Base-by-base conservation (phyloP, 1,140 invertebrate genomes). In the Drosophila lacertosa region DNA sequence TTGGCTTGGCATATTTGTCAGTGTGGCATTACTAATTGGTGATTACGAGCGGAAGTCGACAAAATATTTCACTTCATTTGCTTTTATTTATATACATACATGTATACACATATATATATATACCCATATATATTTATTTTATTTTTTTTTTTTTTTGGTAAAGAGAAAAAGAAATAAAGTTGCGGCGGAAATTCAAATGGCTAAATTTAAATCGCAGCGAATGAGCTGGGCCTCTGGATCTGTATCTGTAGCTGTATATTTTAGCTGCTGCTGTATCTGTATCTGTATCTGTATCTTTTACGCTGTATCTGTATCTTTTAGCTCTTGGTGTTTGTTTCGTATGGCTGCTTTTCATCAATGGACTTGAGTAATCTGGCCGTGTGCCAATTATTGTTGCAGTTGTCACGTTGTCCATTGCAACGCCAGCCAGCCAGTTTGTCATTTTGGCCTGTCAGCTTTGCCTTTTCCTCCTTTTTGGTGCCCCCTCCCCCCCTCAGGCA, bases 11-110 rank as follows among this genome's bases (percentile, higher is more conserved):
- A 76, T 81, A 84, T 89, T 89, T 89, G 86, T 89, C 86, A 86
- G 77, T 89, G 76, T 89, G 83, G 83, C 83, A 89, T 84, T 83
- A 89, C 88, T 89, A 89, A 89, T 89, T 89, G 88, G 81, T 89
- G 86, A 89, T 89, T 89, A 89, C 88, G 88, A 89, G 78, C 78
- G 81, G 88, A 89, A 89, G 88, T 88, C 82, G 82, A 88, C 82
- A 82, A 88, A 88, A 88, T 88, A 88, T 88, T 78, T 88, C 68
- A 82, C 74, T 77, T 77, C 74, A 77, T 77, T 77, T 88, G 74
- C 78, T 75, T 86, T 73, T 88, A 88, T 88, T 88, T 88, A 73
- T 79, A 82, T 81, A 81, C n/a, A n/a, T n/a, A n/a, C n/a, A n/a
- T n/a, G n/a, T n/a, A n/a, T n/a, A n/a, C n/a, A n/a, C n/a, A n/a